Evolutionary conservation across 2,797 vertebrate species (phyloP).

Genomic region (Tamandua tetradactyla): DNA sequence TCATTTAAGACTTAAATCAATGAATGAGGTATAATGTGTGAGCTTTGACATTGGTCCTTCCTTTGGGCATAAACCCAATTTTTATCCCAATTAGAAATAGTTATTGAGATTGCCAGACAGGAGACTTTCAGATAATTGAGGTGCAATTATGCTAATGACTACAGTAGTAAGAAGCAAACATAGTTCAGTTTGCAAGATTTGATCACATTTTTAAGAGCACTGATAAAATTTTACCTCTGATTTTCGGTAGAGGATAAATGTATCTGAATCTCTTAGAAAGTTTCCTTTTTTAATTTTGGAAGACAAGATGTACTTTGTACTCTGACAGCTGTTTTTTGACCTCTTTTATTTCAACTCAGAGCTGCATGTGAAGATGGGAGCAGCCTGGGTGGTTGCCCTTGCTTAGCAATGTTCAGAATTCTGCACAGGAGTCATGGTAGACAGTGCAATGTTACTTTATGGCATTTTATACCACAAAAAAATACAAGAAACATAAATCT

Average conservation of each 20-base stretch:
- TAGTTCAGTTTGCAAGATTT: neutral
- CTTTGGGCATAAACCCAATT: neutral
- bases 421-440: accelerated
- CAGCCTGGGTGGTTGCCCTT: neutral
- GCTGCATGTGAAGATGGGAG: neutral
- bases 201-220: neutral
- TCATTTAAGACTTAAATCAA: neutral
- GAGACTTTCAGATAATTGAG: neutral
- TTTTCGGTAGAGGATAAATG: neutral
- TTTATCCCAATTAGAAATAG: neutral
- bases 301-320: neutral
- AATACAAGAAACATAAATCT: neutral
- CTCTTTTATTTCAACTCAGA: neutral
- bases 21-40: neutral
- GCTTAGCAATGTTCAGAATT: neutral
- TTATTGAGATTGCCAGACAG: neutral
- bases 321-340: neutral
- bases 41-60: neutral
- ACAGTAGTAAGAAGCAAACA: neutral
- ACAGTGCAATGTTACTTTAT: no score
- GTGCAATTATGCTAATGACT: neutral
- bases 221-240: neutral
- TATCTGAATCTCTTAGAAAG: neutral
- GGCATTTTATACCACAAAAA: neutral
- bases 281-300: neutral